Conservation (phyloP, 2,888 invertebrate species). For the Ophion obscuratus region DNA sequence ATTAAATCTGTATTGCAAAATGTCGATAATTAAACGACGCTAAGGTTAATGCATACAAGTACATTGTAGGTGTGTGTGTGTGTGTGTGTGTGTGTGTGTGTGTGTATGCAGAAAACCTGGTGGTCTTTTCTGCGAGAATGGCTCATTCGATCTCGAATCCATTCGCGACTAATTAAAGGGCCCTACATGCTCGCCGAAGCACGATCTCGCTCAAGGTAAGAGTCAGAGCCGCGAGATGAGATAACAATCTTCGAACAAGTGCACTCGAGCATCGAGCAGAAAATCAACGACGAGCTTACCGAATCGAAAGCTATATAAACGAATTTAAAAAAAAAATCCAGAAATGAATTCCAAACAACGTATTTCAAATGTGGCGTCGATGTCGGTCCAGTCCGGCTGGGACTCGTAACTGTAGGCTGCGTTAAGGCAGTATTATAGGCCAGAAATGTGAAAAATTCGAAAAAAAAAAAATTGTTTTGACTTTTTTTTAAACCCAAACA, state of each 20-base stretch:
- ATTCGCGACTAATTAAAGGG: slow-evolving; percentile 65
- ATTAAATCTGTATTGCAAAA: slow-evolving; percentile 66
- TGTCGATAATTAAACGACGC: slow-evolving; percentile 64
- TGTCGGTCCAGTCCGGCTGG: too few relatives aligned
- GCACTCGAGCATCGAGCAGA: slow-evolving; percentile 33
- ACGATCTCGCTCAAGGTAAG: slow-evolving; percentile 60
- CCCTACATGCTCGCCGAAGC: slow-evolving; percentile 61
- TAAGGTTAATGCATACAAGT: slow-evolving; percentile 9
- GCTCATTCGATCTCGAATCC: slow-evolving; percentile 60
- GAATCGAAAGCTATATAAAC: slow-evolving; percentile 35
- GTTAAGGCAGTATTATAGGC: too few relatives aligned
- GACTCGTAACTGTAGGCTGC: too few relatives aligned
- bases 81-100: slow-evolving; percentile 18
- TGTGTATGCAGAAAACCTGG: slow-evolving; percentile 33
- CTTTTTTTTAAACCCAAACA: too few relatives aligned
- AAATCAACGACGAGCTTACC: slow-evolving; percentile 37
- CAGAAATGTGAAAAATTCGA: too few relatives aligned
- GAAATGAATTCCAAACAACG: neutral
- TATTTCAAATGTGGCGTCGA: neutral
- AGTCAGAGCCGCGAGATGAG: slow-evolving; percentile 51
- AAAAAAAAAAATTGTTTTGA: too few relatives aligned
- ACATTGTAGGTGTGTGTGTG: slow-evolving; percentile 17
- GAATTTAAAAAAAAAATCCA: slow-evolving; percentile 6
- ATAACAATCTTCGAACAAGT: slow-evolving; percentile 61
- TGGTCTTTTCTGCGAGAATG: slow-evolving; percentile 56